Conservation (phyloP, 2,797 vertebrate species). For the Ateles fusciceps region DNA sequence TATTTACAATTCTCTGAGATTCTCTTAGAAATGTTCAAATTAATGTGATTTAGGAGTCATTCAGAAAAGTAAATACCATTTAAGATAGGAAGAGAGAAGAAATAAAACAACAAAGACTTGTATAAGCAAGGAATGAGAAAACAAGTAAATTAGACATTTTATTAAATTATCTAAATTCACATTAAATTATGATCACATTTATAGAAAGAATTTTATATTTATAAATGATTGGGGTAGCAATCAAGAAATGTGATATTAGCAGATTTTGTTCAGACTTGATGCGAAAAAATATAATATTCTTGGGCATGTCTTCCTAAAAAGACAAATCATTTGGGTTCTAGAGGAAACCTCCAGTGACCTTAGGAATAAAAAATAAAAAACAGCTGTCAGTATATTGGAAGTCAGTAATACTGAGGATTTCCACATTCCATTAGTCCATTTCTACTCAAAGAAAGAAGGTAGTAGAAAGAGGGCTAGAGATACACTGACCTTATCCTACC, state of each 20-base stretch:
- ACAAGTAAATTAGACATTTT: neutral
- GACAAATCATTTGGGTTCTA: neutral
- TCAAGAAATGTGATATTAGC: neutral
- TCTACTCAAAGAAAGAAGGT: neutral
- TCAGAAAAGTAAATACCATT: constrained; percentile 19
- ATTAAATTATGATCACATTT: neutral
- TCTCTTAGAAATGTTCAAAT: constrained; percentile 29
- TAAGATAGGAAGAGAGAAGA: neutral
- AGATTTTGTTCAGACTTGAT: neutral
- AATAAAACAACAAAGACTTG: neutral
- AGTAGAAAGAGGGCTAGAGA: neutral
- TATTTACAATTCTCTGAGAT: neutral
- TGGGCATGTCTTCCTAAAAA: neutral
- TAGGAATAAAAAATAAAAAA: neutral
- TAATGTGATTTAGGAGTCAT: neutral
- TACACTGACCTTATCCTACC: neutral
- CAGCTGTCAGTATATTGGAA: neutral
- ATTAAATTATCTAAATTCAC: neutral
- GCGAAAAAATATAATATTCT: neutral
- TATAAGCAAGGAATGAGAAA: neutral
- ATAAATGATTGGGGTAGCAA: neutral
- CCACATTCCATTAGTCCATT: neutral
- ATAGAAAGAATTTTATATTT: neutral
- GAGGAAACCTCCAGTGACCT: neutral
- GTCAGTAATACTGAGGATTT: neutral